A percentile compares a stretch with the other conserved stretches of the same genome.
Conservation (phyloP, 2,888 invertebrate species). For the Muscina levida region DNA sequence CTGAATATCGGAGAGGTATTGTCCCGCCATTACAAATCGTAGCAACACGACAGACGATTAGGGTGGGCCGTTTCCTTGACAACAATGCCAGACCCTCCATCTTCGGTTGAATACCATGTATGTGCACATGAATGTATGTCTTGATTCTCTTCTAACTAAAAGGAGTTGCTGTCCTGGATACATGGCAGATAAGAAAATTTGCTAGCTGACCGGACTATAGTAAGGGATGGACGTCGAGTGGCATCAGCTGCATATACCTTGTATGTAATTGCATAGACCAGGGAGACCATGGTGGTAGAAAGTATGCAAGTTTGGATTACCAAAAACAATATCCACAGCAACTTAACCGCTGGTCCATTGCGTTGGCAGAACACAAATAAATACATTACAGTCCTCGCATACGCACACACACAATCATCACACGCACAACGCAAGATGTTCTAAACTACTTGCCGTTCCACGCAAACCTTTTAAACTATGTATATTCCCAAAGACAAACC, state of each 20-base stretch:
- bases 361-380: constrained; percentile 48
- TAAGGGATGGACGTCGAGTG: not conserved
- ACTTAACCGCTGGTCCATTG: constrained; percentile 43
- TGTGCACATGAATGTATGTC: too few relatives aligned
- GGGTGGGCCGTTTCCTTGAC: too few relatives aligned
- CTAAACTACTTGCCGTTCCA: constrained; percentile 55
- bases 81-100: too few relatives aligned
- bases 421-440: constrained; percentile 59
- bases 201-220: not conserved
- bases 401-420: not conserved
- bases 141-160: not conserved
- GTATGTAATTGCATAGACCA: not conserved
- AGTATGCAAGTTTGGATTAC: constrained; percentile 44
- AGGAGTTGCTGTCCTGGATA: not conserved
- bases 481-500: constrained; percentile 57
- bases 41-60: too few relatives aligned
- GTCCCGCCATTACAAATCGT: too few relatives aligned
- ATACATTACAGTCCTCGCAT: constrained; percentile 41
- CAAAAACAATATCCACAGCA: constrained; percentile 50
- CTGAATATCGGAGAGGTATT: too few relatives aligned
- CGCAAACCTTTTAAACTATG: constrained; percentile 46
- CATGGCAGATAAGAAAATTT: not conserved
- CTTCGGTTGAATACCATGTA: too few relatives aligned
- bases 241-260: not conserved
- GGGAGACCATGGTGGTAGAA: constrained; percentile 27